Evolutionary conservation across 1,140 invertebrate species (phyloP), one percentile per base, ranked within the genome.

Genomic region (Plodia interpunctella): DNA sequence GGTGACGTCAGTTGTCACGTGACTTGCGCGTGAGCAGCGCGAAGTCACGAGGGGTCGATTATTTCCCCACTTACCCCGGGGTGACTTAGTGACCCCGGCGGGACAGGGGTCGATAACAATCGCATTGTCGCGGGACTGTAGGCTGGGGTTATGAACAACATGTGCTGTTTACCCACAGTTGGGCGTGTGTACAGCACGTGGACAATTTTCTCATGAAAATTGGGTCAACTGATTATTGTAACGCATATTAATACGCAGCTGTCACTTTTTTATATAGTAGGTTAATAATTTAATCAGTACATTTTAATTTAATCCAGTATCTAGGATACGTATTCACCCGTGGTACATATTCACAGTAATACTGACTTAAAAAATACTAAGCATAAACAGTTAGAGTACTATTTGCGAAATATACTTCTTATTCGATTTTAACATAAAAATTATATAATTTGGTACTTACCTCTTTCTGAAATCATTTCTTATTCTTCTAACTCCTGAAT

Each of bases 71-170:
- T 44, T 44, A 44, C 38, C 38, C 38, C 38, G n/a, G n/a, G n/a
- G 38, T 79, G 72, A 78, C 83, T 83, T 74, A 67, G 64, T 86
- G 80, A 86, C 83, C 83, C 73, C 72, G 44, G 17, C 54, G 62
- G 60, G 57, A 64, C 49, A 44, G 38, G 64, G 64, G 65, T 15
- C 64, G 70, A 78, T 78, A 70, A 80, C 76, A 82, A 79, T 76
- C 70, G 61, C 66, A 82, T 82, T 83, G 78, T 83, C 56, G 52
- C 62, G 19, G 65, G 25, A 52, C 57, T 21, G 17, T 44, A 60
- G 60, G 58, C 51, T 64, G 59, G 66, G 58, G 70, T 75, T 80
- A 78, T 80, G 66, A 79, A 68, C 64, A 70, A 67, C 65, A 76
- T 78, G 75, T 71, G 64, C 30, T 78, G 69, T 80, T 78, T 75